A percentile compares a stretch with the other conserved stretches of the same genome.
phyloP scores from a whole-genome alignment of 35 echinoderm and acorn worm species.

The Heliocidaris tuberculata region DNA sequence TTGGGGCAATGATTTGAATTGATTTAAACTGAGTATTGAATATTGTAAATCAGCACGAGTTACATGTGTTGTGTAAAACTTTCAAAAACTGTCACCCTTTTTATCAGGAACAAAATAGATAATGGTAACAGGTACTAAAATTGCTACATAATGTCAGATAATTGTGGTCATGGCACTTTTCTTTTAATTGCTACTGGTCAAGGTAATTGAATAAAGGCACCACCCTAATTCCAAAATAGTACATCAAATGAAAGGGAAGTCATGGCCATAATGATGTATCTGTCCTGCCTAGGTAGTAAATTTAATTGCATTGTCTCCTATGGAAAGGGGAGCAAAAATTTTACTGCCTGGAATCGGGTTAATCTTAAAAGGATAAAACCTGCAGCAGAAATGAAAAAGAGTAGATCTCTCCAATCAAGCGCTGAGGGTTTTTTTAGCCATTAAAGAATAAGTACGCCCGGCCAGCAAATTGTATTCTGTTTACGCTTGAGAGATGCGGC shows the following conservation, averaged over 20 bases:
- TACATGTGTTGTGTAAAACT: no score
- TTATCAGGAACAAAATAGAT: no score
- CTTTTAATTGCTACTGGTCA: not conserved
- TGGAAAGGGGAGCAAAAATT: not conserved
- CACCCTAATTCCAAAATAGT: not conserved
- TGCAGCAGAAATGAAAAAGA: not conserved
- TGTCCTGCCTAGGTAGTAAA: not conserved
- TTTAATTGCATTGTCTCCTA: not conserved
- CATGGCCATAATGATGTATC: not conserved
- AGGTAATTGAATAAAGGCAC: not conserved
- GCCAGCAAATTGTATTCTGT: not conserved
- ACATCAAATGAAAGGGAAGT: not conserved
- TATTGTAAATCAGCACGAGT: no score
- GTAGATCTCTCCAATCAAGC: not conserved
- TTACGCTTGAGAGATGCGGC: not conserved
- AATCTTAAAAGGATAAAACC: not conserved
- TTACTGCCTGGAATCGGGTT: not conserved
- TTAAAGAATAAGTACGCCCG: not conserved
- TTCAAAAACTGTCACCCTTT: no score
- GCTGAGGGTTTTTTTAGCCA: not conserved
- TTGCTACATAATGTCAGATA: no score
- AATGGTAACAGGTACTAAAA: no score
- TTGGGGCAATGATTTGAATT: no score
- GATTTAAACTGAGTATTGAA: no score
- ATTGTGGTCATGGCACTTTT: not conserved